These are phyloP conservation scores for Troides helena DNA, from an alignment of 2,888 invertebrate genomes.

Conservation along the genomic window DNA sequence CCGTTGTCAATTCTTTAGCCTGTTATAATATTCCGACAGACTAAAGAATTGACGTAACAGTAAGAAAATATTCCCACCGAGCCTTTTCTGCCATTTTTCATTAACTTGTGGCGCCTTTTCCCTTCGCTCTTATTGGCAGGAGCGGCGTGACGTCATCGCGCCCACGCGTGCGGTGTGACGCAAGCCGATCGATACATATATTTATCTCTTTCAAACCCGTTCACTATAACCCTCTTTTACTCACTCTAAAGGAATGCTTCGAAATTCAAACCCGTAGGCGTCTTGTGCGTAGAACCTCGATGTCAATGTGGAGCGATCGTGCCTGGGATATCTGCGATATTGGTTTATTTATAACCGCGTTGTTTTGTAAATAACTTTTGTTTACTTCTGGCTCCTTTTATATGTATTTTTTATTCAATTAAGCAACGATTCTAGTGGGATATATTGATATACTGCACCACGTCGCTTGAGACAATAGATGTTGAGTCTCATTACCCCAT, in stretches of 20 bases:
- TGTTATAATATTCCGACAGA: constrained; percentile 22
- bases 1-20: no score
- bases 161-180: constrained; percentile 76
- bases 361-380: constrained; percentile 61
- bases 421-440: no score
- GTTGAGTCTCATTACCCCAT: no score
- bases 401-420: background rate
- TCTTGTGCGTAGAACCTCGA: constrained; percentile 62
- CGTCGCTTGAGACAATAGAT: no score
- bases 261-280: constrained; percentile 72
- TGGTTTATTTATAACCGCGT: constrained; percentile 51
- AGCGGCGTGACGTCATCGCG: constrained; percentile 73
- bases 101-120: constrained; percentile 70
- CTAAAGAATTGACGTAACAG: constrained; percentile 36
- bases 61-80: constrained; percentile 34
- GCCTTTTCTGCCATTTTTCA: constrained; percentile 50
- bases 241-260: constrained; percentile 66
- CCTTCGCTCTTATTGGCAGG: constrained; percentile 57
- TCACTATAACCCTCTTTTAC: constrained; percentile 34
- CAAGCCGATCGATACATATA: constrained; percentile 71
- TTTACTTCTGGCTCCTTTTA: constrained; percentile 20
- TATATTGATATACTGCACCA: no score
- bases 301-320: constrained; percentile 47
- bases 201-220: constrained; percentile 46
- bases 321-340: constrained; percentile 50